These are phyloP conservation scores for Lacerta agilis DNA, from an alignment of 2,797 vertebrate genomes.

Conservation along the genomic window DNA sequence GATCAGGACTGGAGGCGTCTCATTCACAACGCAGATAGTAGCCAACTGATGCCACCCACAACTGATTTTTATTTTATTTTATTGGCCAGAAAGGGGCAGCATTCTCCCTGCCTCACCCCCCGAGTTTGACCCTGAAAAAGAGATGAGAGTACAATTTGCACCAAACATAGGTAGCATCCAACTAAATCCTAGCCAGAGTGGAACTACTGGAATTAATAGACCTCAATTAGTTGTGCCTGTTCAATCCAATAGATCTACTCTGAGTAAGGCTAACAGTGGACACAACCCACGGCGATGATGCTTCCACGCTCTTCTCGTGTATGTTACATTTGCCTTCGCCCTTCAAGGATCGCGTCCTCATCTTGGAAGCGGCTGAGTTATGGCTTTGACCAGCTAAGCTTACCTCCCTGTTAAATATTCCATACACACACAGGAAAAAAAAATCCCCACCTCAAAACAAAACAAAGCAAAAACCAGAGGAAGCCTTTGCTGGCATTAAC, in stretches of 20 bases:
- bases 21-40: not conserved
- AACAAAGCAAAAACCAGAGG: not conserved
- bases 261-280: too few species aligned
- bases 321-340: conserved; percentile 12
- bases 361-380: conserved; percentile 47
- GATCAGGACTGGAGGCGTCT: not conserved
- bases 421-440: not conserved
- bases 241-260: too few species aligned
- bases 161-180: too few species aligned
- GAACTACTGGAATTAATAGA: too few species aligned
- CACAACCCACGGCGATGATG: too few species aligned
- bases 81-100: not conserved
- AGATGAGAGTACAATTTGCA: too few species aligned
- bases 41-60: not conserved
- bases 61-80: not conserved
- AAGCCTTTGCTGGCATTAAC: conserved; percentile 45
- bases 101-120: not conserved
- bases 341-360: not conserved
- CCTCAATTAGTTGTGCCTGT: too few species aligned
- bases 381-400: conserved; percentile 66
- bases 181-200: too few species aligned
- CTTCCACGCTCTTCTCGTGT: not conserved
- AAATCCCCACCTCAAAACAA: not conserved
- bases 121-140: not conserved
- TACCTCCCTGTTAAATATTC: not conserved